These are phyloP conservation scores for Tachysurus fulvidraco DNA, from an alignment of 2,113 vertebrate genomes.

Conservation along the genomic window DNA sequence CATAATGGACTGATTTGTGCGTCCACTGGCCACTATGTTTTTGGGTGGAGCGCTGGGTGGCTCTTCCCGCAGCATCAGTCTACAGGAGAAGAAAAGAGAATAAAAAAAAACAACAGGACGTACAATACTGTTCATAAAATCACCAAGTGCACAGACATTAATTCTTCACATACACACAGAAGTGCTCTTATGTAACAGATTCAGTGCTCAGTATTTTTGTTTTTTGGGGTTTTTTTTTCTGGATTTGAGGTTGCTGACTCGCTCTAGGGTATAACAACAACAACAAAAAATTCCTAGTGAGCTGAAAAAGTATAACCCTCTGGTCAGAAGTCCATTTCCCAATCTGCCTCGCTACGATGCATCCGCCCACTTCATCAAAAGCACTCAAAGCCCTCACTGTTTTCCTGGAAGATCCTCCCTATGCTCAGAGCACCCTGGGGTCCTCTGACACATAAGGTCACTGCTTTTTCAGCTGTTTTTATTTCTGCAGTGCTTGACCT, in stretches of 20 bases:
- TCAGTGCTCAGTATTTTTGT: background rate
- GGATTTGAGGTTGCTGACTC: background rate
- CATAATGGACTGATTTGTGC: slow-evolving; percentile 98
- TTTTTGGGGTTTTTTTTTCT: too few relatives aligned
- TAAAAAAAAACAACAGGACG: background rate
- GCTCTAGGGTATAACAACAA: slow-evolving; percentile 22
- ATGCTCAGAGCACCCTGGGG: slow-evolving; percentile 8
- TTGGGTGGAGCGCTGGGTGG: slow-evolving; percentile 92
- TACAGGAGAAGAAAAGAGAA: slow-evolving; percentile 52
- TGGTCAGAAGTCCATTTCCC: slow-evolving; percentile 46
- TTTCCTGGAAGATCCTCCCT: slow-evolving; percentile 24
- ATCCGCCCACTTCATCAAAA: slow-evolving; percentile 51
- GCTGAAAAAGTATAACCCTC: slow-evolving; percentile 40
- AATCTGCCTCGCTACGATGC: slow-evolving; percentile 26
- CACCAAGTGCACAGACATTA: background rate
- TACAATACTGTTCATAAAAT: background rate
- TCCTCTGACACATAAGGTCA: slow-evolving; percentile 22
- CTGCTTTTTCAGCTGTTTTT: slow-evolving; percentile 16
- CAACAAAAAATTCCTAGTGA: slow-evolving; percentile 8
- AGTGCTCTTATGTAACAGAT: slow-evolving; percentile 24
- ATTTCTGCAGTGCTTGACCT: background rate
- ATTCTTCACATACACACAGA: slow-evolving; percentile 22
- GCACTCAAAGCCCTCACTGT: slow-evolving; percentile 33
- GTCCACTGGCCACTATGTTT: slow-evolving; percentile 92
- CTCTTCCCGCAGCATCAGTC: slow-evolving; percentile 90